Conservation (phyloP, 92 coral and sea anemone species). For the Actinernus sp. region DNA sequence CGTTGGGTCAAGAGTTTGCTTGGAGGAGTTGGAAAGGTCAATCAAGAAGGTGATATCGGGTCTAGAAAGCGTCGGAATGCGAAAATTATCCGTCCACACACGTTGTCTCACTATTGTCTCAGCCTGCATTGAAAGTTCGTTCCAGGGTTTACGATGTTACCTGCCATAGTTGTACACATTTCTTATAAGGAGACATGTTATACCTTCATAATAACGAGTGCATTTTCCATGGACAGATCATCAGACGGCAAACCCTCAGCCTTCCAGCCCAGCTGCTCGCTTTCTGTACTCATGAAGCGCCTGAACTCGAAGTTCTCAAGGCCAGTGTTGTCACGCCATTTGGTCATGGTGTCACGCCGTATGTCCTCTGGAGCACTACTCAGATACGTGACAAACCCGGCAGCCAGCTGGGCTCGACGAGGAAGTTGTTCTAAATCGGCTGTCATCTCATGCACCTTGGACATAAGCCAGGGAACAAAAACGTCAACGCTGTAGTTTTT, state of each 20-base stretch:
- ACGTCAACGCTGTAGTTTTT: background rate
- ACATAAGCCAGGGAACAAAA: background rate
- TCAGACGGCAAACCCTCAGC: conserved; percentile 98
- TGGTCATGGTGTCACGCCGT: conserved; percentile 83
- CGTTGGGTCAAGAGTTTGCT: too few relatives aligned
- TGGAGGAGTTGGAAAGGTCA: too few relatives aligned
- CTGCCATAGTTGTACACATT: too few relatives aligned
- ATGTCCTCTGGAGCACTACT: conserved; percentile 99
- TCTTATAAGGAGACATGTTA: background rate
- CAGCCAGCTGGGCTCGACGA: conserved; percentile 95
- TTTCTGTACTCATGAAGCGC: conserved; percentile 98
- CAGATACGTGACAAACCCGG: conserved; percentile 96
- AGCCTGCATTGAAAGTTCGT: too few relatives aligned
- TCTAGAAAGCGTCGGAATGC: too few relatives aligned
- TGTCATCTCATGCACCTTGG: conserved; percentile 94
- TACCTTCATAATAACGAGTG: conserved; percentile 96
- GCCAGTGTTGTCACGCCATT: conserved; percentile 93
- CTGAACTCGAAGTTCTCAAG: conserved; percentile 98
- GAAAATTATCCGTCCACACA: too few relatives aligned
- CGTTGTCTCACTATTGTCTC: too few relatives aligned
- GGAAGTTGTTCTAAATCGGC: conserved; percentile 97
- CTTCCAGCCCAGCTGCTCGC: conserved; percentile 98
- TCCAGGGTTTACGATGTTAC: too few relatives aligned
- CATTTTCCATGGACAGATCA: conserved; percentile 99
- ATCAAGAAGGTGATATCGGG: too few relatives aligned